Base-by-base conservation (phyloP, 2,888 invertebrate genomes). In the Archips crataeganus region DNA sequence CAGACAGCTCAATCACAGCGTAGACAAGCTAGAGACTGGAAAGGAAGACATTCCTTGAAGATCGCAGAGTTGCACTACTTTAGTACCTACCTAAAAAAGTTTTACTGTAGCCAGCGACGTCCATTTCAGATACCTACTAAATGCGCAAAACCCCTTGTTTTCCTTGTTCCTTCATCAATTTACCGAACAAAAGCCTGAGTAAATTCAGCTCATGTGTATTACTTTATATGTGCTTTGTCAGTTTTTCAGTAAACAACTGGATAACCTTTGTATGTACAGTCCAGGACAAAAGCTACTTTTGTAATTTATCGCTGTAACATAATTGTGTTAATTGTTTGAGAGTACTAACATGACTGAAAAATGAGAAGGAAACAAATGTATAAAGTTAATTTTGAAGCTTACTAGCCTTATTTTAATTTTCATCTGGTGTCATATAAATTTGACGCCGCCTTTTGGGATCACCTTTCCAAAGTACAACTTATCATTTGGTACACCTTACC, bases 81-180 rank as follows among this genome's bases (percentile, higher is more conserved):
- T n/a, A n/a, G n/a, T n/a, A n/a, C n/a, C n/a, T n/a, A n/a, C n/a
- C n/a, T n/a, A n/a, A n/a, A n/a, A n/a, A n/a, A n/a, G n/a, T n/a
- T n/a, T n/a, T n/a, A n/a, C n/a, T n/a, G n/a, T n/a, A n/a, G n/a
- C n/a, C n/a, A n/a, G n/a, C n/a, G n/a, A n/a, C n/a, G n/a, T n/a
- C n/a, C n/a, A n/a, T n/a, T n/a, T n/a, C n/a, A n/a, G n/a, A n/a
- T n/a, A n/a, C n/a, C n/a, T n/a, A n/a, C n/a, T 65, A 71, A 45
- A 32, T 1, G 45, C 49, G n/a, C 11, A 32, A 51, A 23, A 42
- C 45, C 60, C 60, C 61, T 71, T 51, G 51, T 71, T 66, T 71
- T 23, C 32, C 34, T 64, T 8, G 51, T 71, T 59, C 59, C 64
- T 45, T 15, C 71, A 61, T 54, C 66, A 71, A 71, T 71, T 71